These are phyloP conservation scores for Conomelus anceps DNA, from an alignment of 2,888 invertebrate species.

Conservation along the genomic window DNA sequence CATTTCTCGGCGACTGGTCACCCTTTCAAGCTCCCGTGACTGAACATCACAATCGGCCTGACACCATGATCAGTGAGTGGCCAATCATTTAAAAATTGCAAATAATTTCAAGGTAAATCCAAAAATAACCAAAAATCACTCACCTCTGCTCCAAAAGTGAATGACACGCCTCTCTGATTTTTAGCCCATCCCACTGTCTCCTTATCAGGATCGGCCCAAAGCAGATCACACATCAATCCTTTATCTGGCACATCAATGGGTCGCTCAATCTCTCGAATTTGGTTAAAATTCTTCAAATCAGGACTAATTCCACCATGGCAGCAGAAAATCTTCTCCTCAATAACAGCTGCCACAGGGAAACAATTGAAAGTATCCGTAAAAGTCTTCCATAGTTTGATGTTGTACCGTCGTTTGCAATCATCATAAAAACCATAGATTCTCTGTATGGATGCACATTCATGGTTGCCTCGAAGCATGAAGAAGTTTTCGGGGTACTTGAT, in stretches of 20 bases:
- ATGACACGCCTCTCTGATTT: too few species aligned
- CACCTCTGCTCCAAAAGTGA: too few species aligned
- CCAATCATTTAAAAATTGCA: too few species aligned
- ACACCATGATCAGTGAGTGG: too few species aligned
- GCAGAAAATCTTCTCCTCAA: conserved; percentile 59
- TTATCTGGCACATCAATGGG: conserved; percentile 47
- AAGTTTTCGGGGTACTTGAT: conserved; percentile 99
- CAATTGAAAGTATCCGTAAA: conserved; percentile 46
- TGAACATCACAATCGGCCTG: too few species aligned
- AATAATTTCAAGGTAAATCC: too few species aligned
- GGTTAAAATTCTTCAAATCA: conserved; percentile 49
- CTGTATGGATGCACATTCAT: conserved; percentile 91
- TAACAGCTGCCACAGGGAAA: conserved; percentile 55
- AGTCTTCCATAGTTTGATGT: conserved; percentile 40
- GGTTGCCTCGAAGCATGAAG: conserved; percentile 89
- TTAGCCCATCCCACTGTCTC: too few species aligned
- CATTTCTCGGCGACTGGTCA: too few species aligned
- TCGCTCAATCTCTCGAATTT: conserved; percentile 49
- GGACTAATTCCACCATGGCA: conserved; percentile 51
- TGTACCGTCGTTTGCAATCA: conserved; percentile 65
- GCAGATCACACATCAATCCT: too few species aligned
- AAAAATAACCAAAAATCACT: too few species aligned
- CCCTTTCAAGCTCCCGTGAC: too few species aligned
- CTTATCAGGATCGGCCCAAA: too few species aligned
- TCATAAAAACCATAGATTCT: conserved; percentile 67